A percentile compares a stretch with the other conserved stretches of the same genome.
Evolutionary conservation across 2,888 invertebrate species (phyloP).

Genomic region (Myopa testacea): DNA sequence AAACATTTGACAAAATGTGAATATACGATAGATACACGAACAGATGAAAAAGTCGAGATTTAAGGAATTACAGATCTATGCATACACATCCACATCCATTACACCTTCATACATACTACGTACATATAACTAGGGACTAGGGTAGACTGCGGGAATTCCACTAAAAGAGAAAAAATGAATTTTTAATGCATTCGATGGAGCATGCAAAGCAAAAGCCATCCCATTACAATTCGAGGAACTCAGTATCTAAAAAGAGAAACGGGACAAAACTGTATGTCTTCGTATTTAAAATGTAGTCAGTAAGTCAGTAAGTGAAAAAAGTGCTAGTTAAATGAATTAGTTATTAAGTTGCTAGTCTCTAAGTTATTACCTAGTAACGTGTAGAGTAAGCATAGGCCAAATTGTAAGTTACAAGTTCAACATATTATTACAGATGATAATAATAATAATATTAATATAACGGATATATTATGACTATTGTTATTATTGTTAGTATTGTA

Average conservation of each 20-base stretch:
- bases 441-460: neutral
- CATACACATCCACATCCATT: too few species aligned
- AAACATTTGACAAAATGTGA: neutral
- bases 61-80: neutral
- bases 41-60: neutral
- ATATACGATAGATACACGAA: neutral
- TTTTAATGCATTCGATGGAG: too few species aligned
- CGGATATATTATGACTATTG: neutral
- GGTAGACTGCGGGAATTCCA: neutral
- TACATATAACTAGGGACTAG: neutral
- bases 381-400: slow-evolving; percentile 36
- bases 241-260: too few species aligned
- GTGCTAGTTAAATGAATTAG: slow-evolving; percentile 37
- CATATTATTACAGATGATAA: slow-evolving; percentile 5
- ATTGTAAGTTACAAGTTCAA: slow-evolving; percentile 32
- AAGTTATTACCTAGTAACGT: slow-evolving; percentile 33
- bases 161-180: too few species aligned
- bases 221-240: too few species aligned
- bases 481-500: neutral
- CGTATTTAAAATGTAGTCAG: neutral
- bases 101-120: neutral
- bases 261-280: neutral
- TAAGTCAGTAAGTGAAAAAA: slow-evolving; percentile 31
- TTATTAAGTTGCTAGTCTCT: slow-evolving; percentile 16
- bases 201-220: too few species aligned